A percentile compares a stretch with the other conserved stretches of the same genome.
Conservation (phyloP, 2,888 invertebrate species). For the Exocentrus adspersus region DNA sequence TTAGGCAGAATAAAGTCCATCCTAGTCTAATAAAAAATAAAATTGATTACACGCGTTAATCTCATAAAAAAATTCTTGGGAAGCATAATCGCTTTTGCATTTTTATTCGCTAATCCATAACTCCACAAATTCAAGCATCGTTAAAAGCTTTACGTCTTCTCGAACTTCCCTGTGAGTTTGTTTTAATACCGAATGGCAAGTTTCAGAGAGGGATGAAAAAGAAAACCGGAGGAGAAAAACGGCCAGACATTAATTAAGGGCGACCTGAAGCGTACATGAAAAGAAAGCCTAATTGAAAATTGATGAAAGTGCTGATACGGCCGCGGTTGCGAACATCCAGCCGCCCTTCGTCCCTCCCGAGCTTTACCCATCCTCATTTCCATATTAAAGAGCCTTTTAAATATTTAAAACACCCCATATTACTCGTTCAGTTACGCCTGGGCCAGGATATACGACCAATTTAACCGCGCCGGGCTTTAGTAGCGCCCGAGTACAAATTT, state of each 20-base stretch:
- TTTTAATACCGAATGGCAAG: conserved; percentile 10
- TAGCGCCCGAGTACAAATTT: conserved; percentile 35
- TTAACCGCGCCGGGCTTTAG: conserved; percentile 33
- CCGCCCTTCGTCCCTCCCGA: conserved; percentile 28
- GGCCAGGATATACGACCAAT: conserved; percentile 32
- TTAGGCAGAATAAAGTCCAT: no score
- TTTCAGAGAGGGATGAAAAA: neutral
- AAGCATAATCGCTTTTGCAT: no score
- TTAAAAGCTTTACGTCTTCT: conserved; percentile 1
- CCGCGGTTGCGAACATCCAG: conserved; percentile 29
- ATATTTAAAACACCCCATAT: conserved; percentile 45
- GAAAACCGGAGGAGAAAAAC: conserved; percentile 1
- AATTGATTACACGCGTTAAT: no score
- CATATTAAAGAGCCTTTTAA: conserved; percentile 53
- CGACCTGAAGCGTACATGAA: conserved; percentile 42
- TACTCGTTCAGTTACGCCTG: conserved; percentile 14
- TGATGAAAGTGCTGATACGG: conserved; percentile 52
- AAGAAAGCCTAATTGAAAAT: conserved; percentile 54
- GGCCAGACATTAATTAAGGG: conserved; percentile 37
- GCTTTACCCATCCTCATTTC: conserved; percentile 42
- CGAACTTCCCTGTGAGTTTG: conserved; percentile 3
- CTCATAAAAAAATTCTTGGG: no score
- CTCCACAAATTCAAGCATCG: neutral
- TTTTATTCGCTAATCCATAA: neutral
- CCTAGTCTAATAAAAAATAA: no score